Percentiles rank a stretch among this genome's conserved stretches.
Conservation (phyloP, 2,113 vertebrate species). For the Crotalus viridis region DNA sequence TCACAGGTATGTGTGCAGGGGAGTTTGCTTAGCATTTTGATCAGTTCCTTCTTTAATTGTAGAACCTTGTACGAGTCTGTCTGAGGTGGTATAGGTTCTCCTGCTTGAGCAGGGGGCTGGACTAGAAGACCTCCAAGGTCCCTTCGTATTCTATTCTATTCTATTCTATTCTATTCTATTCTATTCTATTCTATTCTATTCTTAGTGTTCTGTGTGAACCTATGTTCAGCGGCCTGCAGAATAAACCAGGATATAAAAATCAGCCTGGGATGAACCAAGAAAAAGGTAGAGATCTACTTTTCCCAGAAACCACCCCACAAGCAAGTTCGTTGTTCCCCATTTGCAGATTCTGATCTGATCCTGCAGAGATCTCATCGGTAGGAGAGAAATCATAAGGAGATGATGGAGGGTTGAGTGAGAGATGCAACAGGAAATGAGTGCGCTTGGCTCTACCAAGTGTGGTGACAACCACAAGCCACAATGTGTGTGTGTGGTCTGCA, state of each 20-base stretch:
- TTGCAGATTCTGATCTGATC: background rate
- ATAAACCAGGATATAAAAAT: background rate
- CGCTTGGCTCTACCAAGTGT: background rate
- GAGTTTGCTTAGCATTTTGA: accelerated
- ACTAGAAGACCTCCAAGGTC: too few species aligned
- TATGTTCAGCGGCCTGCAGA: background rate
- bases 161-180: too few species aligned
- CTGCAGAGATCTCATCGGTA: background rate
- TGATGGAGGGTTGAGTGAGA: background rate
- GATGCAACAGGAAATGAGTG: background rate
- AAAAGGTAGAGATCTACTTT: background rate
- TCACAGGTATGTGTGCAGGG: slow-evolving; percentile 61
- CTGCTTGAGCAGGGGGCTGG: too few species aligned
- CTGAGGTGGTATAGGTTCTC: too few species aligned
- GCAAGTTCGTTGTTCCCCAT: background rate
- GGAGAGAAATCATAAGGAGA: too few species aligned
- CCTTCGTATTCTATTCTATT: too few species aligned
- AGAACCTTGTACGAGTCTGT: background rate
- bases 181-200: too few species aligned
- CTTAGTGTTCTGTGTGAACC: background rate
- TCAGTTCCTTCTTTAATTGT: background rate
- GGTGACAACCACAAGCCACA: background rate
- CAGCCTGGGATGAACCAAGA: background rate
- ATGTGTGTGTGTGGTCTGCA: background rate
- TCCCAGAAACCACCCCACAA: background rate